Conservation (phyloP, 1,140 invertebrate species). For the Hylyphantes graminicola region DNA sequence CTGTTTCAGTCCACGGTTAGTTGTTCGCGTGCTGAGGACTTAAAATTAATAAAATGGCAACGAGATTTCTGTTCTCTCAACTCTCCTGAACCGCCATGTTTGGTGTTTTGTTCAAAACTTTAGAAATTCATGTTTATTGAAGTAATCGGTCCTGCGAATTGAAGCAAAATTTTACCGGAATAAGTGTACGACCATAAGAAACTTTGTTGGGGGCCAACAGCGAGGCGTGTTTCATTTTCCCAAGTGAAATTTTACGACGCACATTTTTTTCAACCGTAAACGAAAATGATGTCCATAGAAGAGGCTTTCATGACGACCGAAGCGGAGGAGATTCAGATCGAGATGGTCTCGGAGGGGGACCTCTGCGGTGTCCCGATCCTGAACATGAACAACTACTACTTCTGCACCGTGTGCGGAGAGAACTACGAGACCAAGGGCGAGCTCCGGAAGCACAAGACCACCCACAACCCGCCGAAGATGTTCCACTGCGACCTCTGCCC, state of each 20-base stretch:
- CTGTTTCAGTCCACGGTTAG: conserved; percentile 22
- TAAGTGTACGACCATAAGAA: background rate
- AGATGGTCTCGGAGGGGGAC: conserved; percentile 28
- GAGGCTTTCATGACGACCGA: conserved; percentile 40
- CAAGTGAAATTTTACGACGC: background rate
- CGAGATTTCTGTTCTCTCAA: conserved; percentile 49
- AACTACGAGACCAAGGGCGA: conserved; percentile 27
- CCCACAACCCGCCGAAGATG: conserved; percentile 38
- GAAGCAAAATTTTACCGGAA: background rate
- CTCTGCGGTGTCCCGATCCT: background rate
- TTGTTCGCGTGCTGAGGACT: conserved; percentile 38
- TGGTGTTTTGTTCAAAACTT: conserved; percentile 41
- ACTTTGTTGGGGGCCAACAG: background rate
- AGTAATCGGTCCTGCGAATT: background rate
- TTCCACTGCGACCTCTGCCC: conserved; percentile 25
- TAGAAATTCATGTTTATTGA: conserved; percentile 5
- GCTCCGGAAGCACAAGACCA: conserved; percentile 32
- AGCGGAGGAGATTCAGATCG: conserved; percentile 41
- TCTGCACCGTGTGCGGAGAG: conserved; percentile 37
- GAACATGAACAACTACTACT: conserved; percentile 7
- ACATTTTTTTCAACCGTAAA: background rate
- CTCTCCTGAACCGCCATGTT: conserved; percentile 57
- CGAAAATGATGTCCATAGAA: conserved; percentile 39
- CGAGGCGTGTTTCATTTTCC: no score
- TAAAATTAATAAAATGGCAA: conserved; percentile 46